Evolutionary conservation across 2,797 vertebrate species (phyloP), one percentile per base, ranked within the genome.

Genomic region (Salarias fasciatus): DNA sequence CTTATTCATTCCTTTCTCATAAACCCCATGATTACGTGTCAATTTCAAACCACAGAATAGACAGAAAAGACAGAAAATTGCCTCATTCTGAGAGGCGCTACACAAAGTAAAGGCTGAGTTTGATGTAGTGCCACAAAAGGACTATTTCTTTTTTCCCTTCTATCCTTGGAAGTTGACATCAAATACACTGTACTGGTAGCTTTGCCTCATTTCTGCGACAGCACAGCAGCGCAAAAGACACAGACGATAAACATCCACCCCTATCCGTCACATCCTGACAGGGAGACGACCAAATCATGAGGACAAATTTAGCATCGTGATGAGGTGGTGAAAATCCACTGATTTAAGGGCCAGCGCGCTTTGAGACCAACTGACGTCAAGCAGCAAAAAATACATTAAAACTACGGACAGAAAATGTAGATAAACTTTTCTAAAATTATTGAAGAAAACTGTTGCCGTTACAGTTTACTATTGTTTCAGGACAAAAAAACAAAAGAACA

Each of bases 141-240:
- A 43, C 62, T 28, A 41, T 47, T 42, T 47, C 52, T 78, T 75
- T 77, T 82, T 68, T 80, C 77, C 64, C 70, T 75, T 67, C 58
- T 46, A 29, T 65, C 57, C 43, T 63, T 42, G 52, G 69, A 69
- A 81, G 75, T 45, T 79, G 75, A 86, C 88, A 86, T 84, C 77
- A 86, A 75, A 85, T 69, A 44, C 57, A 35, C 37, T 40, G 73
- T 47, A 56, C 35, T 15, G 57, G 50, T 30, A 62, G 80, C 68
- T 69, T 64, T 45, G 75, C 45, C 62, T 82, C 70, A 79, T 69
- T 71, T 86, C 75, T 80, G 69, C 85, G 89, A 90, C 86, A 86
- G 84, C 73, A 49, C 24, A 13, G 74, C 59, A 42, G 66, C 51
- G 77, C 86, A 74, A 80, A 68, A 82, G 74, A 86, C 77, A 73